phyloP scores from a whole-genome alignment of 2,888 invertebrate genomes.

The Aphrophora alni region DNA sequence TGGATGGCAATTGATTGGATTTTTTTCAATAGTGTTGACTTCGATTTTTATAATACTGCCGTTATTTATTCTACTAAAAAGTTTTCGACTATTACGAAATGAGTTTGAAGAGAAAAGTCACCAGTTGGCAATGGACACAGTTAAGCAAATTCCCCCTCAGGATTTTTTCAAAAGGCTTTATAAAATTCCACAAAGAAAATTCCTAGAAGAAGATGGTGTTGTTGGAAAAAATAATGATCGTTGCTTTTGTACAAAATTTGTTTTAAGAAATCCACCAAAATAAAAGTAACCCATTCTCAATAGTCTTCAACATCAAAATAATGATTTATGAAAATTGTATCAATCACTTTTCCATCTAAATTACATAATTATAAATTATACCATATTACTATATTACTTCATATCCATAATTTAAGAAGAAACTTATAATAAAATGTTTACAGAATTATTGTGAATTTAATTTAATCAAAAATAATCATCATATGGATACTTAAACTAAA shows the following conservation, averaged over 20 bases:
- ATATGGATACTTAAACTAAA: too few species aligned
- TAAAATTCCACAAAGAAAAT: neutral
- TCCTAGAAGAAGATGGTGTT: neutral
- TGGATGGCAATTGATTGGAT: neutral
- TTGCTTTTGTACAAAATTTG: neutral
- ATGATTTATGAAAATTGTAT: too few species aligned
- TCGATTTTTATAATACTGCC: neutral
- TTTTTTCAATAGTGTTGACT: neutral
- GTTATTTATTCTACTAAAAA: neutral
- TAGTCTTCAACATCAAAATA: too few species aligned
- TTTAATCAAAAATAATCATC: too few species aligned
- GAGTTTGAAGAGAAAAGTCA: neutral
- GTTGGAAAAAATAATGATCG: neutral
- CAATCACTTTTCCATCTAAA: too few species aligned
- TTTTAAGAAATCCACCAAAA: too few species aligned
- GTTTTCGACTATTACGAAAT: neutral
- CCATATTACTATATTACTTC: too few species aligned
- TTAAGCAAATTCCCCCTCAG: neutral
- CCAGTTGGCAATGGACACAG: neutral
- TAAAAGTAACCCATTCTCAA: too few species aligned
- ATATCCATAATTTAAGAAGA: too few species aligned
- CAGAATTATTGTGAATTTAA: too few species aligned
- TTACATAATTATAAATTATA: too few species aligned
- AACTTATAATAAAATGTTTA: too few species aligned
- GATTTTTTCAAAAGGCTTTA: neutral